A percentile compares a stretch with the other conserved stretches of the same genome.
phyloP scores from a whole-genome alignment of 2,797 vertebrate species.

The Poecilia gillii region DNA sequence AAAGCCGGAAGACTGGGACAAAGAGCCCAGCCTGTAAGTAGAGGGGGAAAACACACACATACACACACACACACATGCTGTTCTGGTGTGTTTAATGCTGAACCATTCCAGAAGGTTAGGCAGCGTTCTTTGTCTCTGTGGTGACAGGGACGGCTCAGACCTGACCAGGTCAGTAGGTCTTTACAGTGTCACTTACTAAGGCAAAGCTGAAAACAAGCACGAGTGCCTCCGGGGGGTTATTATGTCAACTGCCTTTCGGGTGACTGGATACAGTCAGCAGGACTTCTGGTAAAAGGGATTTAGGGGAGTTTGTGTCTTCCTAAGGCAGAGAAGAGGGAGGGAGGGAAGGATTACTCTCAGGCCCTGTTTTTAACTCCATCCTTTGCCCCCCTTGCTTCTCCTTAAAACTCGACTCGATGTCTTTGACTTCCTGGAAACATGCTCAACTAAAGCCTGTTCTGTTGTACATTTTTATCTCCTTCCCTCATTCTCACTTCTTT shows the following conservation, averaged over 20 bases:
- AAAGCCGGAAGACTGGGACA: slow-evolving; percentile 58
- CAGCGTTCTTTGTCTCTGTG: slow-evolving; percentile 30
- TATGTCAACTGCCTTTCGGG: slow-evolving; percentile 75
- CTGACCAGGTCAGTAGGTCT: slow-evolving; percentile 47
- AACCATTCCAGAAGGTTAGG: slow-evolving; percentile 22
- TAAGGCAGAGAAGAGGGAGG: slow-evolving; percentile 32
- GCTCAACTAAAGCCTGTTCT: slow-evolving; percentile 59
- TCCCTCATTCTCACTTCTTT: slow-evolving; percentile 24
- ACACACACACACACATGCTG: neutral
- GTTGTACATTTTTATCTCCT: slow-evolving; percentile 22
- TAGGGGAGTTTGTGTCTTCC: slow-evolving; percentile 67
- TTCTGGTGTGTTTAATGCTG: slow-evolving; percentile 32
- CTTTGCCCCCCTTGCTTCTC: slow-evolving; percentile 33
- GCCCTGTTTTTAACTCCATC: slow-evolving; percentile 48
- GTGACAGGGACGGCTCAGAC: slow-evolving; percentile 28
- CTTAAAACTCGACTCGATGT: slow-evolving; percentile 47
- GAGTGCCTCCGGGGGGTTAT: slow-evolving; percentile 58
- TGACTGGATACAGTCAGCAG: slow-evolving; percentile 66
- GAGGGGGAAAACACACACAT: slow-evolving; percentile 22
- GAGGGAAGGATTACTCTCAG: slow-evolving; percentile 60
- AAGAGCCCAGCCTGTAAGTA: slow-evolving; percentile 45
- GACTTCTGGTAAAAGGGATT: slow-evolving; percentile 76
- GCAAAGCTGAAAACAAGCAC: slow-evolving; percentile 50
- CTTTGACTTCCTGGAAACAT: slow-evolving; percentile 68
- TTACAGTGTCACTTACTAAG: slow-evolving; percentile 60